Conservation (phyloP, 2,113 vertebrate species). For the Pseudorectes ferrugineus region DNA sequence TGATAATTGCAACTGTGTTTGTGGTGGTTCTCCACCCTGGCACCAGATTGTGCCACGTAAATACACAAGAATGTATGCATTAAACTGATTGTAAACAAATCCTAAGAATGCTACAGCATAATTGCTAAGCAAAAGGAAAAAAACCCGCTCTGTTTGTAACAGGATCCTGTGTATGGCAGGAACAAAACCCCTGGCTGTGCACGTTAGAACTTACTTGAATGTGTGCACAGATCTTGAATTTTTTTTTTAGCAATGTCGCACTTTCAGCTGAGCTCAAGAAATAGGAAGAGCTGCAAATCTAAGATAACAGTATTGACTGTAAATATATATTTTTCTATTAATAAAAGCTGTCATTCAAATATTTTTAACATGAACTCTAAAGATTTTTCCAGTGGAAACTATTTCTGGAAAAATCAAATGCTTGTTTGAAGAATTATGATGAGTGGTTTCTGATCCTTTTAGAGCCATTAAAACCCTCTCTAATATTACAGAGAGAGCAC, state of each 20-base stretch:
- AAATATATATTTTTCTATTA: constrained; percentile 67
- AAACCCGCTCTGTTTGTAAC: constrained; percentile 33
- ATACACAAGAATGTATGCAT: constrained; percentile 24
- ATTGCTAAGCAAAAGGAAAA: constrained; percentile 63
- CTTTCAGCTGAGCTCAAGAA: constrained; percentile 65
- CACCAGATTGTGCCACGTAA: neutral
- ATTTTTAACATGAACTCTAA: constrained; percentile 53
- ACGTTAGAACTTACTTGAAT: neutral
- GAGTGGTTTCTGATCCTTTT: constrained; percentile 49
- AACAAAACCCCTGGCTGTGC: constrained; percentile 20
- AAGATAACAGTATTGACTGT: constrained; percentile 60
- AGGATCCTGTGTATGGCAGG: constrained; percentile 30
- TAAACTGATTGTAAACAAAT: constrained; percentile 55
- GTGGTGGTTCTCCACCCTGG: neutral
- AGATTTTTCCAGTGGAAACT: constrained; percentile 54
- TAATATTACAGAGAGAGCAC: constrained; percentile 15
- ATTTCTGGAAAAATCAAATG: constrained; percentile 48
- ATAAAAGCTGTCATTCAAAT: constrained; percentile 57
- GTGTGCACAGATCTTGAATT: constrained; percentile 15
- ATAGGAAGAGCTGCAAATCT: constrained; percentile 55
- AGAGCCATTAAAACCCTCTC: constrained; percentile 60
- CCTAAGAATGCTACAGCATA: constrained; percentile 54
- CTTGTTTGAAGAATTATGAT: constrained; percentile 25
- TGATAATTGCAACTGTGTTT: neutral
- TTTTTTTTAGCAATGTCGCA: constrained; percentile 56